phyloP scores from a whole-genome alignment of 2,888 invertebrate genomes.

The Acrobasis suavella region DNA sequence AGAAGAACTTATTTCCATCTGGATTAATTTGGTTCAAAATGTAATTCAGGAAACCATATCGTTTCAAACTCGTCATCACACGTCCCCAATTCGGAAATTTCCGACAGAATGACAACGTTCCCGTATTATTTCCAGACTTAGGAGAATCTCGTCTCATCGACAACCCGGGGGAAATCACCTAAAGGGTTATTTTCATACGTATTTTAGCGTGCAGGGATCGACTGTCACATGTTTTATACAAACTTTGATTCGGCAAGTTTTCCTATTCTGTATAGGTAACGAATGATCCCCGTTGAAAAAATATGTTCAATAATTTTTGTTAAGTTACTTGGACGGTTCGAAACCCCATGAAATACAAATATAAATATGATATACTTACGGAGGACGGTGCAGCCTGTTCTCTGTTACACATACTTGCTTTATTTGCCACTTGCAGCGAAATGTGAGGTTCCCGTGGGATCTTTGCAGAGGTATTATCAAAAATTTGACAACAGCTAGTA shows the following conservation, averaged over 20 bases:
- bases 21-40: no score
- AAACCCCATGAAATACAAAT: no score
- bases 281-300: background rate
- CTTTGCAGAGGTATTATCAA: no score
- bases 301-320: no score
- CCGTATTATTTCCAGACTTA: conserved; percentile 17
- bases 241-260: conserved; percentile 17
- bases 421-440: no score
- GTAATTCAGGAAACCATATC: background rate
- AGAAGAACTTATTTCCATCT: background rate
- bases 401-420: no score
- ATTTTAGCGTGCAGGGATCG: conserved; percentile 17
- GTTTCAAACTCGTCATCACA: background rate
- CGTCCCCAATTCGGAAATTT: conserved; percentile 2
- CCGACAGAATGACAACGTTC: conserved; percentile 10
- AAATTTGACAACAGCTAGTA: no score
- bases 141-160: conserved; percentile 7
- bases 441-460: no score
- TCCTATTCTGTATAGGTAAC: background rate
- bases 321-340: no score
- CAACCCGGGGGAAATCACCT: conserved; percentile 38
- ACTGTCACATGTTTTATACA: conserved; percentile 1
- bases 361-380: no score
- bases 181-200: conserved; percentile 38
- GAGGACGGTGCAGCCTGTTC: no score